Evolutionary conservation across 1,140 invertebrate species (phyloP), one percentile per base, ranked within the genome.

Genomic region (Heliothis subflexa): DNA sequence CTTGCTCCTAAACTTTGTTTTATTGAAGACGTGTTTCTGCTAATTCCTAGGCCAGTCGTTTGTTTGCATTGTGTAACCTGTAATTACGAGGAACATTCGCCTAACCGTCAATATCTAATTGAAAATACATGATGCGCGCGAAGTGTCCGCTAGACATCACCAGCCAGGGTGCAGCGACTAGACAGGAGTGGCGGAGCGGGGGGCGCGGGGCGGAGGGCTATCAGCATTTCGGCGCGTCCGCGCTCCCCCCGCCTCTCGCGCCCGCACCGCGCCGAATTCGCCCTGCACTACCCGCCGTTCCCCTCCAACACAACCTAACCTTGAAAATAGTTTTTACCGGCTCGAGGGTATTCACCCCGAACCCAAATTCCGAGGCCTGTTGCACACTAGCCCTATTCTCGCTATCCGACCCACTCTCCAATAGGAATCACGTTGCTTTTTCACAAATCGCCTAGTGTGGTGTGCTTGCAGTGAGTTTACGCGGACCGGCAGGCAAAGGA

Each of bases 311-410:
- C 82, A 85, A 86, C 85, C 89, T 93, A 94, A 93, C 93, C 93
- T 94, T 94, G 93, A 94, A 94, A 94, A 94, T 93, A 93, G 93
- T 94, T 94, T 94, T 93, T 94, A 94, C 92, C 87, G 88, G 87
- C 90, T 86, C 77, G 90, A 94, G 93, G 93, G 93, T 94, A 94
- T 94, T 94, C 93, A 94, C 93, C 93, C 92, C 93, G 89, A 91
- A 91, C 91, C 92, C 92, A 86, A 93, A 94, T 93, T 94, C 90
- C 88, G 85, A 82, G 85, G 85, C 85, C 82, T 78, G 86, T 79
- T 86, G 83, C 90, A 93, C 93, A 93, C 91, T 84, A 84, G 85
- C 83, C 83, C 83, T 83, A 89, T 91, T 83, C 81, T 84, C 79
- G 62, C 72, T 45, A 79, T 81, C 80, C 87, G 78, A 68, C 78